Evolutionary conservation across 2,797 vertebrate species (phyloP), one percentile per base, ranked within the genome.

Genomic region (Tiaroga cobitis): DNA sequence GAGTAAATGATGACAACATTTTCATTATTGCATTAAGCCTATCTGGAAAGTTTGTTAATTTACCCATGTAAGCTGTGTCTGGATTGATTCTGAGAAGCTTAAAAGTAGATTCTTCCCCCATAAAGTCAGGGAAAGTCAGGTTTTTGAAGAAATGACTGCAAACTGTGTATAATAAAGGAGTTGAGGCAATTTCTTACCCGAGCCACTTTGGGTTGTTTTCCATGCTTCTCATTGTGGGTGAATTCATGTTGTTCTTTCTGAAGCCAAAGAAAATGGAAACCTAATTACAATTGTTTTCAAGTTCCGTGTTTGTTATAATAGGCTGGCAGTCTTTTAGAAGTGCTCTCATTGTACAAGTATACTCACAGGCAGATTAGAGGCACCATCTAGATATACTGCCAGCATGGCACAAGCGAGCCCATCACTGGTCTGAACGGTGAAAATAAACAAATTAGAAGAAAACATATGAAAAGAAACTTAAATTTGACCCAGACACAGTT

Each of bases 281-380:
- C 37, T 9, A 82, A 46, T 29, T 32, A 59, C 10, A 43, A 7
- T 29, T 56, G 18, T 74, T 74, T n/a, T 15, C 32, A 68, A 4
- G 19, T 54, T 2, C 9, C 6, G 67, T 73, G 16, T 51, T 80
- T 81, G 56, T 73, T 67, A 41, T 80, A 5, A 81, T 13, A 68
- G 18, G 7, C 10, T 29, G 65, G 67, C 34, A 59, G 21, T n/a
- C 46, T 43, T 82, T 59, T 29, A 79, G 39, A 46, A 21, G 9
- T 81, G 49, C n/a, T 49, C 41, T 34, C 24, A 56, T 34, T 61
- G 43, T 13, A 18, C 15, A 37, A 41, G n/a, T 26, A 74, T 63
- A 96, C 97, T 97, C 88, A 99, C 98, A 8, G 98, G 97, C 72
- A 99, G 92, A 87, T 97, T 96, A 80, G 96, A 96, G 56, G 97